Percentiles rank a stretch among this genome's conserved stretches.
These are phyloP conservation scores for Serrognathus titanus DNA, from an alignment of 2,888 invertebrate species.

Conservation along the genomic window DNA sequence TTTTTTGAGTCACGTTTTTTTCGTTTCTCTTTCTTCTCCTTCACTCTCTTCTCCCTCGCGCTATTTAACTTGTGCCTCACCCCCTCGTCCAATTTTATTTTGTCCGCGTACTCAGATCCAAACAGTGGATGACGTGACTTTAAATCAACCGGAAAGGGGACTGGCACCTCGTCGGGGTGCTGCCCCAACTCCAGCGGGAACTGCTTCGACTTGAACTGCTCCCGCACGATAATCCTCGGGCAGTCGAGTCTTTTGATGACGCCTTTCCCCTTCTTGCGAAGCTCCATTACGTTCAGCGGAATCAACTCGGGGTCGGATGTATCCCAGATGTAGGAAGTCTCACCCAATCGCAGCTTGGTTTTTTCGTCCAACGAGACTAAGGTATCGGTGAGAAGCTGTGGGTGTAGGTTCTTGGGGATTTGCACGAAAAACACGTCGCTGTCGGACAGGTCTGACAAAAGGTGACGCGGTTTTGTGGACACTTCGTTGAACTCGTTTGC, in stretches of 20 bases:
- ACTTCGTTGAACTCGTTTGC: slow-evolving; percentile 1
- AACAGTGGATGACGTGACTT: slow-evolving; percentile 39
- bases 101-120: slow-evolving; percentile 33
- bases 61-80: slow-evolving; percentile 27
- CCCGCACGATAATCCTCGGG: slow-evolving; percentile 27
- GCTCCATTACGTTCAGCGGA: slow-evolving; percentile 19
- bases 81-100: slow-evolving; percentile 31
- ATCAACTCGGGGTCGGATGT: slow-evolving; percentile 15
- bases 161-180: slow-evolving; percentile 19
- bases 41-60: slow-evolving; percentile 12
- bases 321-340: slow-evolving; percentile 24
- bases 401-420: slow-evolving; percentile 29
- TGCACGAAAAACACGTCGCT: slow-evolving; percentile 26
- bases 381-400: slow-evolving; percentile 20
- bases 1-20: background rate
- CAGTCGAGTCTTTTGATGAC: slow-evolving; percentile 24
- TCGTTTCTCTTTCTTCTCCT: slow-evolving; percentile 11
- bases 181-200: slow-evolving; percentile 10
- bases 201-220: slow-evolving; percentile 26
- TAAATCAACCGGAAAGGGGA: slow-evolving; percentile 30
- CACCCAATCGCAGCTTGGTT: slow-evolving; percentile 27
- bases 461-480: background rate
- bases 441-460: slow-evolving; percentile 3
- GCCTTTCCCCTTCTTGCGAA: slow-evolving; percentile 6
- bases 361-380: slow-evolving; percentile 24